phyloP scores from a whole-genome alignment of 2,888 invertebrate genomes.

The Asteroscopus sphinx region DNA sequence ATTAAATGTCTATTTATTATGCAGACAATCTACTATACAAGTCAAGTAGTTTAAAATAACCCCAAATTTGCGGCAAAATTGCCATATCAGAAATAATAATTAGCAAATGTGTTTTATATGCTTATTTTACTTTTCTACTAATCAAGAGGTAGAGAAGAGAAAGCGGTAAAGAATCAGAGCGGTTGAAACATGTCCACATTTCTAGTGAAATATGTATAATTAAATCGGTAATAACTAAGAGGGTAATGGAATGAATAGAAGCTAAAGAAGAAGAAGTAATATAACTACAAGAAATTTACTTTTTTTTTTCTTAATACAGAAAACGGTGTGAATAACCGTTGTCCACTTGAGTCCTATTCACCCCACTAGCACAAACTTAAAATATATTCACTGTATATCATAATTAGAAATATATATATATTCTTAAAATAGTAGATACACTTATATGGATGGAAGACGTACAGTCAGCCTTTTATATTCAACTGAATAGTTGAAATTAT shows the following conservation, averaged over 20 bases:
- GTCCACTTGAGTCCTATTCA: slow-evolving; percentile 23
- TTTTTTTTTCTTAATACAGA: too few relatives aligned
- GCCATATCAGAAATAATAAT: slow-evolving; percentile 17
- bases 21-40: slow-evolving; percentile 30
- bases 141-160: slow-evolving; percentile 62
- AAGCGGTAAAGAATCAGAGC: slow-evolving; percentile 54
- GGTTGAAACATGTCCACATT: slow-evolving; percentile 57
- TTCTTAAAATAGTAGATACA: slow-evolving; percentile 22
- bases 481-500: slow-evolving; percentile 44
- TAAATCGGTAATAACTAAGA: slow-evolving; percentile 22
- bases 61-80: slow-evolving; percentile 10
- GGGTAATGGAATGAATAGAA: slow-evolving; percentile 45
- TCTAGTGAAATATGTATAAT: slow-evolving; percentile 52
- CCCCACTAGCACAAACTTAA: slow-evolving; percentile 29
- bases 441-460: slow-evolving; percentile 63
- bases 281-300: too few relatives aligned
- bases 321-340: background rate
- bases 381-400: slow-evolving; percentile 10
- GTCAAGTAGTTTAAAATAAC: background rate
- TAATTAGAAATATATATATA: slow-evolving; percentile 16
- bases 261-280: background rate
- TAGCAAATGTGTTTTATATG: background rate
- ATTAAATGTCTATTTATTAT: slow-evolving; percentile 29
- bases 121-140: slow-evolving; percentile 61
- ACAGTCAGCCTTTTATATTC: slow-evolving; percentile 62